Evolutionary conservation across 2,888 invertebrate species (phyloP), one percentile per base, ranked within the genome.

Genomic region (Blastobasis adustella): DNA sequence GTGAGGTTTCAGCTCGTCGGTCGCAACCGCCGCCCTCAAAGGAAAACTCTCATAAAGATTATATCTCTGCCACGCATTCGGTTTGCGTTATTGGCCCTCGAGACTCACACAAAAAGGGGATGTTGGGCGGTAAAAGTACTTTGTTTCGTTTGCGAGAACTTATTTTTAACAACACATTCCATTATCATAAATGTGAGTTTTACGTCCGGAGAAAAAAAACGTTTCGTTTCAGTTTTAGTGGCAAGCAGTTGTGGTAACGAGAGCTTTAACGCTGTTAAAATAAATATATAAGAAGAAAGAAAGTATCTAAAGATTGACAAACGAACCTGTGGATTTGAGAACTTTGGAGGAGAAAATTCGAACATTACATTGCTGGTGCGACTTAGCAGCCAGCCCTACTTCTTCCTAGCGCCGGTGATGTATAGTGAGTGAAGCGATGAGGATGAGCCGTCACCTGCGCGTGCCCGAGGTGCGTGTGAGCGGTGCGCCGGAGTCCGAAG

Each of bases 391-490:
- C 23, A 3, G 2, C 23, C 23, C 23, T 23, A 23, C 3, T 23
- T 23, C 23, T 23, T 2, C 3, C 23, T 1, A 23, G 23, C 2
- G 23, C 23, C 23, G 1, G 23, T 23, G 23, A 23, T 23, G 23
- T 1, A 23, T 23, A 23, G 23, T 23, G 23, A 38, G 49, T 48
- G 48, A 42, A 9, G 42, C 23, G 49, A 90, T 90, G 89, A 90
- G 89, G 76, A 85, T 79, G 40, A 73, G 73, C 39, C 83, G 89
- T 69, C 89, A 89, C 71, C 86, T 93, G 62, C 90, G 92, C 63
- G 91, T 93, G 60, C 93, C 93, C 63, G 93, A 93, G 89, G 76
- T 93, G 73, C 90, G 93, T 78, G 90, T 91, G 73, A 84, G 87
- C 59, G 90, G 91, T 48, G 90, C 90, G 55, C 90, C 90, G n/a